Evolutionary conservation across 1,140 invertebrate species (phyloP).

Genomic region (Euura lappo): DNA sequence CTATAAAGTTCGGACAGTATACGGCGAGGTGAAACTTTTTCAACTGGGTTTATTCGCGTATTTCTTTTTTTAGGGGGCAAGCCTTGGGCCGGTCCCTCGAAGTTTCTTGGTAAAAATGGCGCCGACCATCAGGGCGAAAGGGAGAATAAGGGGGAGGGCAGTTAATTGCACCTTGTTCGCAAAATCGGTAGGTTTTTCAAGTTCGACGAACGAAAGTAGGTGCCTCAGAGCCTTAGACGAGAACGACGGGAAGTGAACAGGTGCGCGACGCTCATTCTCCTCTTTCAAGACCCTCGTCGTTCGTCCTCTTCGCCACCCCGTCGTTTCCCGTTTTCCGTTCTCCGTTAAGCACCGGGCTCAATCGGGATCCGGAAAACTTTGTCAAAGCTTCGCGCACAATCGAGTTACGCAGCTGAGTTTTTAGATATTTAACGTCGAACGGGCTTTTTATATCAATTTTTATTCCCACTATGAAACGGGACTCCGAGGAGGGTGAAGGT

Average conservation of each 20-base stretch:
- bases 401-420: background rate
- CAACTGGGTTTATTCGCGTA: background rate
- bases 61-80: too few relatives aligned
- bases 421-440: background rate
- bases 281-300: too few relatives aligned
- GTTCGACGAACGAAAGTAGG: background rate
- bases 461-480: background rate
- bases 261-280: background rate
- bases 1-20: background rate
- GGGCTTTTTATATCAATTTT: background rate
- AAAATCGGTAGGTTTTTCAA: background rate
- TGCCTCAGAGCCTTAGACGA: too few relatives aligned
- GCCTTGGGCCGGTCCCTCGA: too few relatives aligned
- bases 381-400: conserved; percentile 1
- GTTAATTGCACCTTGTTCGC: too few relatives aligned
- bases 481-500: too few relatives aligned
- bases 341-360: background rate
- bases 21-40: background rate
- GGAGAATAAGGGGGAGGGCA: background rate
- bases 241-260: conserved; percentile 5
- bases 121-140: background rate
- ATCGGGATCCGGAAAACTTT: background rate
- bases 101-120: too few relatives aligned
- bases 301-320: too few relatives aligned
- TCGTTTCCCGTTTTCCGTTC: too few relatives aligned